These are phyloP conservation scores for Sus scrofa DNA, from an alignment of 2,113 vertebrate genomes.

Conservation along the genomic window DNA sequence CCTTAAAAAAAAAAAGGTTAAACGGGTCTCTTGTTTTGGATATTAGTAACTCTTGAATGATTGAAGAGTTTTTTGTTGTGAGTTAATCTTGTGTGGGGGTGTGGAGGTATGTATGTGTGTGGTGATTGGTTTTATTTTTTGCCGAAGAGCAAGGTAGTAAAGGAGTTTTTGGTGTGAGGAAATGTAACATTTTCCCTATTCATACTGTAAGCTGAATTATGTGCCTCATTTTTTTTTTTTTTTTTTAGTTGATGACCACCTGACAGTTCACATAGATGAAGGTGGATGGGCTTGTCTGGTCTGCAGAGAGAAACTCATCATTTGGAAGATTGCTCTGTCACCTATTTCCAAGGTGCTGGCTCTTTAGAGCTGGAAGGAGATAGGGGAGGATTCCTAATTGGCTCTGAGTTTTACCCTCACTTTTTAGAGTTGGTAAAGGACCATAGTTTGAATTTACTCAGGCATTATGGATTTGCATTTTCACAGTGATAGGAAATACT, in stretches of 20 bases:
- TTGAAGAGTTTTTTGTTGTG: constrained; percentile 6
- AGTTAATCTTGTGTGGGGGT: background rate
- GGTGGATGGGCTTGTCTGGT: constrained; percentile 98
- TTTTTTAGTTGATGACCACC: constrained; percentile 90
- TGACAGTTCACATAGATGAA: constrained; percentile 93
- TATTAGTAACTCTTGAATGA: constrained; percentile 14
- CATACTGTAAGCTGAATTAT: background rate
- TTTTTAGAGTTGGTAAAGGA: background rate
- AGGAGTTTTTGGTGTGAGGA: background rate
- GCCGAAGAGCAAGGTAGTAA: background rate
- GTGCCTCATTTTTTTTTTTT: constrained; percentile 41
- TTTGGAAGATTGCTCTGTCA: constrained; percentile 97
- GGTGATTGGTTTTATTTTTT: background rate
- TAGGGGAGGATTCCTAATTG: background rate
- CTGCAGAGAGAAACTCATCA: constrained; percentile 93
- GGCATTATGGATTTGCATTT: background rate
- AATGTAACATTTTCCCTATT: background rate
- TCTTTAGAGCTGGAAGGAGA: background rate
- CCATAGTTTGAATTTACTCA: background rate
- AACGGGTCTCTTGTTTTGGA: background rate
- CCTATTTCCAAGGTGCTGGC: constrained; percentile 93
- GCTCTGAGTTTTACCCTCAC: background rate
- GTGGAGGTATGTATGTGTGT: background rate
- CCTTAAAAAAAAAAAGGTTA: background rate
- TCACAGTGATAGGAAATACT: background rate